phyloP scores from a whole-genome alignment of 2,797 vertebrate species.

The Paguma larvata region DNA sequence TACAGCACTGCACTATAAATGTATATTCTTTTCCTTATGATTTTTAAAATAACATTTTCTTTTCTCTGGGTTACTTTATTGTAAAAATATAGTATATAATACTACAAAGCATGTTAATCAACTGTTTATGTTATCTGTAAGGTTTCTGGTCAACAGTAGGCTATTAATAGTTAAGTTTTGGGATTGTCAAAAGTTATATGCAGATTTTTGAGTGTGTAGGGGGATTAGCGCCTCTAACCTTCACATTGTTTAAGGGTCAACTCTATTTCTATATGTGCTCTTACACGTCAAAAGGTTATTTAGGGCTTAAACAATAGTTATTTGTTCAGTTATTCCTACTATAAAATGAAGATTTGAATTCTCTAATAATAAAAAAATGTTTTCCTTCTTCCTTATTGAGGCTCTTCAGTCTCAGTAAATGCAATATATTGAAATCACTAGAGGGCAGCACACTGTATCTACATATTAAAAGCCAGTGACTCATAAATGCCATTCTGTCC shows the following conservation, averaged over 20 bases:
- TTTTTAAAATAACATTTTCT: neutral
- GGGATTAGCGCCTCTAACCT: neutral
- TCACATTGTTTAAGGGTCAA: neutral
- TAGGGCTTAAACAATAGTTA: neutral
- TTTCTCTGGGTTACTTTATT: neutral
- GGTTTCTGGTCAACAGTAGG: neutral
- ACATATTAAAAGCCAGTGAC: neutral
- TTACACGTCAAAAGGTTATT: neutral
- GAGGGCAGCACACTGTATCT: slow-evolving; percentile 86
- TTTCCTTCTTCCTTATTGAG: neutral
- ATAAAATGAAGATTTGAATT: slow-evolving; percentile 26
- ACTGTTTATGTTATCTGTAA: neutral
- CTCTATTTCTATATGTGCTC: slow-evolving; percentile 9
- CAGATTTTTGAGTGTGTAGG: neutral
- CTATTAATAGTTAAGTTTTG: neutral
- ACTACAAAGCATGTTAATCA: neutral
- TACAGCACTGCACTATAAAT: neutral
- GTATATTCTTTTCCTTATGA: neutral
- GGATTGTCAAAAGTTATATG: neutral
- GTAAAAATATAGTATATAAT: neutral
- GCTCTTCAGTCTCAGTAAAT: neutral
- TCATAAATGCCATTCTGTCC: slow-evolving; percentile 12
- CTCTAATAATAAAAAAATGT: neutral
- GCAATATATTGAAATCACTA: slow-evolving; percentile 77
- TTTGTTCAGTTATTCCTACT: neutral